Evolutionary conservation across 37 sponge, comb jelly and placozoan genomes (phyloP), one percentile per base, ranked within the genome.

Genomic region (Chondrilla cf. caribensis): DNA sequence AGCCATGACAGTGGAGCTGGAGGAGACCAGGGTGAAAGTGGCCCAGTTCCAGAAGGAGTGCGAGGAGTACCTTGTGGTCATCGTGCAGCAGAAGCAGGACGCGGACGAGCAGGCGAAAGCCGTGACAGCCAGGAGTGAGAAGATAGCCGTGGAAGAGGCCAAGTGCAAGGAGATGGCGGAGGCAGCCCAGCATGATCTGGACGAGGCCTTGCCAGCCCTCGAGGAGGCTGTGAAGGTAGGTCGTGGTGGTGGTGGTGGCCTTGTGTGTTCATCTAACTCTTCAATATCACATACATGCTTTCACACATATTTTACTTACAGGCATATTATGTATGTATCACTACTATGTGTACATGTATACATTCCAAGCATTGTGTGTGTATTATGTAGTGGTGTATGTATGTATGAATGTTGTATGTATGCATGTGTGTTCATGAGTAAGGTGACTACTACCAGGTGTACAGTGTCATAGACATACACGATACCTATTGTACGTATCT

Each of bases 1-100:
- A 62, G 90, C 86, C 24, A 99, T 99, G 99, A 87, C 93, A 0
- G 80, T 94, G 26, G 99, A 99, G 68, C 86, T 99, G 83, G 94
- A 96, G 59, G 95, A 90, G 79, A 84, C 94, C 1, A 91, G 94
- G 54, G 85, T 83, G 21, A 94, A 96, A 59, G 96, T 99, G 38
- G 93, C 92, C 41, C 75, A 87, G 80, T 99, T 90, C 84, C 99
- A 99, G 91, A 99, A 99, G 84, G 85, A 99, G 80, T 99, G 99
- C 41, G 99, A 99, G 68, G 99, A 99, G 72, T 99, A 94, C 44
- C 86, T 99, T 29, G 91, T 99, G 39, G 86, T 94, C 77, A 91
- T 99, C 26, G 97, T 99, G 18, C 95, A 99, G 86, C 97, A 99
- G 85, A 99, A 99, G 80, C 76, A 73, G 76, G 76, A 73, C 24